Percentiles rank a stretch among this genome's conserved stretches.
phyloP scores from a whole-genome alignment of 1,140 invertebrate genomes.

The Zaprionus gabonicus region DNA sequence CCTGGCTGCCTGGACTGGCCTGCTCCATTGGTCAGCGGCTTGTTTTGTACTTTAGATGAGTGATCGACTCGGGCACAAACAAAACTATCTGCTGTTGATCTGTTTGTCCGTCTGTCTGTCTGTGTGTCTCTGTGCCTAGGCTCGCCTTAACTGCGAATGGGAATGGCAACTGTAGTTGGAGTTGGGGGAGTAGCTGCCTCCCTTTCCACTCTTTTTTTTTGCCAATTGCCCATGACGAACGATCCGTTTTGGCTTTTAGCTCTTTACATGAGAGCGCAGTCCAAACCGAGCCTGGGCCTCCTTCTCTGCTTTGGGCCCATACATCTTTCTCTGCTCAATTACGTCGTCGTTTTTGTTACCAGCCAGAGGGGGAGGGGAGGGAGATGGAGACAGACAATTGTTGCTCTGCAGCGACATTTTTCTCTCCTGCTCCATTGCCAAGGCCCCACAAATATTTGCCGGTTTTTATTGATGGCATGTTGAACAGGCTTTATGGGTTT shows the following conservation, averaged over 20 bases:
- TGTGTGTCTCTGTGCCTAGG: constrained; percentile 32
- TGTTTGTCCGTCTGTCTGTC: constrained; percentile 50
- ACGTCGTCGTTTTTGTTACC: constrained; percentile 59
- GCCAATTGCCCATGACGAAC: constrained; percentile 80
- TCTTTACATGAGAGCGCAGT: constrained; percentile 51
- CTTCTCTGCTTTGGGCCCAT: constrained; percentile 40
- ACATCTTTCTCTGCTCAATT: constrained; percentile 77
- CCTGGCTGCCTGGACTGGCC: constrained; percentile 10
- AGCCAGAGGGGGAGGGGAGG: constrained; percentile 21
- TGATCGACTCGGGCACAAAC: constrained; percentile 81
- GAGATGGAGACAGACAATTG: constrained; percentile 44
- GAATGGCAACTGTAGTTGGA: constrained; percentile 5
- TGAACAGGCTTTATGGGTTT: constrained; percentile 80
- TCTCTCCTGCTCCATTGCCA: constrained; percentile 59
- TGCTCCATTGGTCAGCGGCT: constrained; percentile 29
- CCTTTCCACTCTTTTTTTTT: constrained; percentile 51
- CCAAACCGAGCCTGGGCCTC: not conserved
- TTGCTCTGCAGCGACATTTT: constrained; percentile 73
- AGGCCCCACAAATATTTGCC: constrained; percentile 56
- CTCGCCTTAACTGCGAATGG: constrained; percentile 4
- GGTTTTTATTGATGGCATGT: constrained; percentile 80
- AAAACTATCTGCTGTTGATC: constrained; percentile 78
- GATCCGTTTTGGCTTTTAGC: constrained; percentile 79
- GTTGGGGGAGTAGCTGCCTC: constrained; percentile 4
- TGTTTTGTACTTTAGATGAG: constrained; percentile 69